These are phyloP conservation scores for Scelioninae gen. 1 DNA, from an alignment of 2,888 invertebrate genomes.

Conservation along the genomic window DNA sequence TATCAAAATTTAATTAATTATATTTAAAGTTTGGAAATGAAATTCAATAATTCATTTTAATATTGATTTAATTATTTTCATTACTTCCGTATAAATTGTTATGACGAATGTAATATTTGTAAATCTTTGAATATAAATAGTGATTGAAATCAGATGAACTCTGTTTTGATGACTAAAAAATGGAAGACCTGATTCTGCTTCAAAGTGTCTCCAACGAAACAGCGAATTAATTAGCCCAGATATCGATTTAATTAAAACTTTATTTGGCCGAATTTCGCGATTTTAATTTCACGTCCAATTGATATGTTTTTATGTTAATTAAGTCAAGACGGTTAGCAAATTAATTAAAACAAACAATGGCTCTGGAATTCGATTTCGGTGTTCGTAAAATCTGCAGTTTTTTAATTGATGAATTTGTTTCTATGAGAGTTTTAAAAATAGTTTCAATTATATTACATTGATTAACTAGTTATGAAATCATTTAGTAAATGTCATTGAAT, in stretches of 20 bases:
- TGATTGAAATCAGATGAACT: background rate
- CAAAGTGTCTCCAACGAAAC: constrained; percentile 26
- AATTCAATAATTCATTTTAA: no score
- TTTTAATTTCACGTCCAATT: constrained; percentile 55
- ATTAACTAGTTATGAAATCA: no score
- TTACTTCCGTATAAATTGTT: no score
- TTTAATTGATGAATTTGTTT: no score
- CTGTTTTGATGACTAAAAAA: background rate
- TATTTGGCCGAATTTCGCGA: constrained; percentile 43
- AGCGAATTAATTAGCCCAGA: constrained; percentile 48
- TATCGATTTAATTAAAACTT: constrained; percentile 51
- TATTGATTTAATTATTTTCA: no score
- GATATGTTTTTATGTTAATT: constrained; percentile 55
- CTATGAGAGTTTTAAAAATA: no score
- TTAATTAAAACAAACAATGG: constrained; percentile 42
- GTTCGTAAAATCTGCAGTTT: background rate
- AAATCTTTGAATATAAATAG: no score
- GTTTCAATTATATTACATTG: no score
- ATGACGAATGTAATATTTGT: no score
- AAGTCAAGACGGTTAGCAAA: constrained; percentile 39
- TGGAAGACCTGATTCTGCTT: constrained; percentile 1
- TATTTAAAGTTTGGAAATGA: no score
- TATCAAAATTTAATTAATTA: no score
- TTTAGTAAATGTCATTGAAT: no score
- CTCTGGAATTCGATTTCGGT: constrained; percentile 1